Evolutionary conservation across 2,888 invertebrate species (phyloP), one percentile per base, ranked within the genome.

Genomic region (Acrobeloides nanus): DNA sequence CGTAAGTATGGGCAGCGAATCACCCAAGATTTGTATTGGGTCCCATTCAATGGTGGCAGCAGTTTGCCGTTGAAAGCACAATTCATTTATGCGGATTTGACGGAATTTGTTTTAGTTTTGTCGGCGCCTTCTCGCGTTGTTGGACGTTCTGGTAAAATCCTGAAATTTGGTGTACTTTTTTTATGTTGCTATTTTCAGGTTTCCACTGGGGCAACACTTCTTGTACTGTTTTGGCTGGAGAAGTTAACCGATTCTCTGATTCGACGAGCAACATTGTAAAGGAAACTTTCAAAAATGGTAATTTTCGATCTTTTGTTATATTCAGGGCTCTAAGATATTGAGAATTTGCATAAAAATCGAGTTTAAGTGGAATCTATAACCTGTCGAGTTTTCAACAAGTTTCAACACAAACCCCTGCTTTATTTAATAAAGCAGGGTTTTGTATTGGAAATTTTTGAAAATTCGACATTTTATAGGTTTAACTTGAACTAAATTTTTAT

Each of bases 181-280:
- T 20, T 15, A 10, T 29, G n/a, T 43, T 39, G 8, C 10, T 7
- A 6, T 34, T 25, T 37, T 46, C 32, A 67, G 71, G 72, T 15
- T 38, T 72, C 34, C 72, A 73, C 46, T 73, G 70, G 69, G 51
- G 57, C 40, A 72, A 72, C 51, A 49, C 54, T 21, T 64, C 72
- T 4, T 72, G 72, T 57, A 68, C 69, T 3, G 68, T 72, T 7
- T 41, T 72, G n/a, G 48, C 57, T 10, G 72, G 72, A n/a, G 51
- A 56, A n/a, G 61, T 70, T 15, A 21, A 40, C 3, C 55, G 71
- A n/a, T 48, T 51, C 38, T 40, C 48, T 21, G 60, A 59, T 33
- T 46, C 61, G n/a, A 42, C 44, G 18, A 48, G 41, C 15, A 46
- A 40, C 7, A 49, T 48, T 12, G 29, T 48, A 7, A 59, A 61